Evolutionary conservation across 2,113 vertebrate genomes (phyloP), one percentile per base, ranked within the genome.

Genomic region (Nothobranchius furzeri): DNA sequence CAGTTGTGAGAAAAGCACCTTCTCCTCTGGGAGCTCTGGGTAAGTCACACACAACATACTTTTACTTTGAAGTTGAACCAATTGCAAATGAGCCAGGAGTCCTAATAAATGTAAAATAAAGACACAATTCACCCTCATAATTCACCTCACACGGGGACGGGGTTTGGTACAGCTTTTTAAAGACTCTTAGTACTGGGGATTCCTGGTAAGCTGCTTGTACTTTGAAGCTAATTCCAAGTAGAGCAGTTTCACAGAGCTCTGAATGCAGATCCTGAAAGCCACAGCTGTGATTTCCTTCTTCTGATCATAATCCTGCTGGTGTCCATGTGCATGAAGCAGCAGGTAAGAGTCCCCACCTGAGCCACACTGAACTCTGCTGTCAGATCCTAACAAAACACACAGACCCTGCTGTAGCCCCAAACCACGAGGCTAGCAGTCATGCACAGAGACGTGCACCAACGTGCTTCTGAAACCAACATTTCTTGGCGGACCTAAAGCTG

Each of bases 371-470:
- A 3, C 40, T 42, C 43, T 12, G 9, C 48, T 20, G 52, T 35
- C 12, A 6, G 12, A 54, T 20, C 48, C 48, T 2, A 24, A 20
- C 15, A 12, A 9, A 1, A 15, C 8, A 10, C 67, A 45, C 14
- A 56, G 47, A 58, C 54, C 47, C 49, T 53, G 47, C 46, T 43
- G 42, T 12, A 54, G 36, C 36, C 30, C 52, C 1, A 13, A 13
- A 15, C 53, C 24, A 40, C 15, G 15, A 56, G 35, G 37, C 55
- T 42, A 13, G 6, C 70, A 63, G 71, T 49, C 73, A 52, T 54
- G 73, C 73, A 45, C 64, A 61, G 64, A 76, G 64, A 76, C 87
- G 73, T 88, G 89, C 81, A 56, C 73, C 54, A 55, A 70, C 88
- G 82, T 80, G 90, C 75, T 78, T 67, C 75, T 68, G 60, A 20